Evolutionary conservation across 2,797 vertebrate species (phyloP).

Genomic region (Podarcis siculus): DNA sequence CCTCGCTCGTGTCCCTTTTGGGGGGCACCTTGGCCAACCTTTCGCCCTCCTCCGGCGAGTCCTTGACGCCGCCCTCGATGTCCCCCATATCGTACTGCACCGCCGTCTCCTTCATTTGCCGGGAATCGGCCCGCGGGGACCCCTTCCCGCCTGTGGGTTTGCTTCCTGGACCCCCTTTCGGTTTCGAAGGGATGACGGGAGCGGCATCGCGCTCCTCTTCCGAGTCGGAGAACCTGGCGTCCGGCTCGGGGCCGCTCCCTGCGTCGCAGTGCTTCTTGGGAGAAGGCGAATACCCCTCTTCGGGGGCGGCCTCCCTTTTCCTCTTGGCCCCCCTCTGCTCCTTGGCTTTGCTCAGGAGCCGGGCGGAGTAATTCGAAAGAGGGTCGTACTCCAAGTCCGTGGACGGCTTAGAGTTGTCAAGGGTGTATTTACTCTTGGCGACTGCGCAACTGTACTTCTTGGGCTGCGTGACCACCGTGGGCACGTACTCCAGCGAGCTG

Average conservation of each 20-base stretch:
- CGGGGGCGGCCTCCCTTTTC: constrained; percentile 51
- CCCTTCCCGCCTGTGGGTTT: constrained; percentile 65
- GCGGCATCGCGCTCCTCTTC: constrained; percentile 82
- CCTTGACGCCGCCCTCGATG: constrained; percentile 57
- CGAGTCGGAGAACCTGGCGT: constrained; percentile 87
- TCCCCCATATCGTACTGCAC: constrained; percentile 67
- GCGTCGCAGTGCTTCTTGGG: constrained; percentile 80
- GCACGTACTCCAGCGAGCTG: constrained; percentile 90
- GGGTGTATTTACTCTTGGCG: constrained; percentile 87
- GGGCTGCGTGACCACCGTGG: constrained; percentile 81
- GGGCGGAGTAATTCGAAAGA: constrained; percentile 92
- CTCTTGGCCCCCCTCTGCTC: constrained; percentile 73
- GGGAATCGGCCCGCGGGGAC: constrained; percentile 14
- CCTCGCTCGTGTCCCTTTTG: constrained; percentile 57
- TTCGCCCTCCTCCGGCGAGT: constrained; percentile 59
- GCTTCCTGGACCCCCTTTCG: constrained; percentile 50
- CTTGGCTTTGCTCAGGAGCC: constrained; percentile 81
- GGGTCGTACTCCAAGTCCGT: constrained; percentile 98
- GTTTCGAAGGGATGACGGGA: constrained; percentile 74
- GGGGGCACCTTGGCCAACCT: constrained; percentile 57
- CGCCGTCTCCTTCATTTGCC: constrained; percentile 66
- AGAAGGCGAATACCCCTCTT: constrained; percentile 78
- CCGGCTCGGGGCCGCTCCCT: constrained; percentile 44
- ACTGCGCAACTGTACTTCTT: constrained; percentile 76
- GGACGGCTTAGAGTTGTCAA: constrained; percentile 90